Conservation (phyloP, 2,797 vertebrate genomes). For the Chlorospingus flavigularis region DNA sequence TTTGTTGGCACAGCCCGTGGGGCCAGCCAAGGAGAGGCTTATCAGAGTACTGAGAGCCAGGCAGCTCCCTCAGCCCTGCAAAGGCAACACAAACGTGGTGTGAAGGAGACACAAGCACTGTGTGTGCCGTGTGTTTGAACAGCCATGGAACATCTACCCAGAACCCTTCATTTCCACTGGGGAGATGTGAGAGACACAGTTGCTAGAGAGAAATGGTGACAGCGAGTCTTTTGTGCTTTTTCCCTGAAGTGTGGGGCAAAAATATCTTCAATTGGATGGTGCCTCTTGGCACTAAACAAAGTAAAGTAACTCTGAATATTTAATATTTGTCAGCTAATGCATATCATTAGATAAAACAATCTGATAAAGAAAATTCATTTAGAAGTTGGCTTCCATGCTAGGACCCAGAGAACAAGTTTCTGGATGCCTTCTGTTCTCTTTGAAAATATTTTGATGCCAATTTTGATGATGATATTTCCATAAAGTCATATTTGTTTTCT, state of each 20-base stretch:
- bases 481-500: conserved; percentile 24
- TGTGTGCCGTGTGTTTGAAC: not conserved
- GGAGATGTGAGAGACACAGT: not conserved
- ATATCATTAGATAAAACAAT: not conserved
- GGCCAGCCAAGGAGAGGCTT: not conserved
- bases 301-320: not conserved
- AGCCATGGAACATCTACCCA: not conserved
- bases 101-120: not conserved
- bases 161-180: not conserved
- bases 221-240: not conserved
- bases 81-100: not conserved
- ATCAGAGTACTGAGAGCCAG: not conserved
- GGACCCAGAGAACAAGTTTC: not conserved
- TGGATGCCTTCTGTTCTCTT: conserved; percentile 13
- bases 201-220: not conserved
- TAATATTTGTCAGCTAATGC: not conserved
- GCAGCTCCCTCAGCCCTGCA: not conserved
- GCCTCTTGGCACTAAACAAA: not conserved
- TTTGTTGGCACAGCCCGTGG: not conserved
- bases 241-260: not conserved
- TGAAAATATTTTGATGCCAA: conserved; percentile 38
- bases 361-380: conserved; percentile 29
- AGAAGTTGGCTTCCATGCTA: conserved; percentile 2
- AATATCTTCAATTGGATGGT: not conserved
- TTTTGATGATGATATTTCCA: conserved; percentile 45